Base-by-base conservation (phyloP, 1,140 invertebrate species). In the Bombyx mori region DNA sequence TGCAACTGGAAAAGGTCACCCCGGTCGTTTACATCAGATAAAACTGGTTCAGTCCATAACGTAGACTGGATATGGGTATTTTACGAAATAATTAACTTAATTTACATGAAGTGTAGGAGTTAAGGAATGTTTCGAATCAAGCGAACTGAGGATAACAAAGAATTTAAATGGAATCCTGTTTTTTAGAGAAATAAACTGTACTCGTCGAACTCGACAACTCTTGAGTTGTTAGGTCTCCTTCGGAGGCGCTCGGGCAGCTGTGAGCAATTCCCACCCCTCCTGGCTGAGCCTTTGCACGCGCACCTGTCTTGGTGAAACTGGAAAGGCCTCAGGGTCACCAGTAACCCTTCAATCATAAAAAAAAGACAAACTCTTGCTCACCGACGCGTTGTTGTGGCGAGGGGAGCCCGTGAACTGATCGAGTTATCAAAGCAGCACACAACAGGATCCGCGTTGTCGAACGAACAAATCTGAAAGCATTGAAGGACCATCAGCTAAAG, bases 401-500 rank as follows among this genome's bases (percentile, higher is more conserved):
- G 22, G 6, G 50, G 50, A 26, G 50, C 22, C 1, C 50, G 50
- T 22, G 22, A 35, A 18, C 22, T 54, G 8, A 43, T 53, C 48
- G 12, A 43, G 42, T 44, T 44, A 7, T 60, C 58, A 2, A 10
- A 12, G n/a, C 58, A 60, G 9, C 58, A 60, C 1, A 60, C 42
- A 3, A 60, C 10, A 9, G 58, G 58, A 3, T 60, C 52, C 9
- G 35, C 47, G 10, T n/a, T 45, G 6, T 46, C 18, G 22, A 54
- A 60, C 2, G 53, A 60, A 51, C 58, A 60, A 42, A 54, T 54
- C 58, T 54, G 52, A 45, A 44, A 44, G 8, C 3, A 47, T 10
- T 10, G 2, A 47, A 12, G n/a, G 45, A 9, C 45, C 45, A 3
- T 47, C 8, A 47, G 8, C 8, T 10, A 47, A 3, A 47, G 45